Percentiles rank a stretch among this genome's conserved stretches.
phyloP scores from a whole-genome alignment of 1,140 invertebrate species.

The Whitmania pigra region DNA sequence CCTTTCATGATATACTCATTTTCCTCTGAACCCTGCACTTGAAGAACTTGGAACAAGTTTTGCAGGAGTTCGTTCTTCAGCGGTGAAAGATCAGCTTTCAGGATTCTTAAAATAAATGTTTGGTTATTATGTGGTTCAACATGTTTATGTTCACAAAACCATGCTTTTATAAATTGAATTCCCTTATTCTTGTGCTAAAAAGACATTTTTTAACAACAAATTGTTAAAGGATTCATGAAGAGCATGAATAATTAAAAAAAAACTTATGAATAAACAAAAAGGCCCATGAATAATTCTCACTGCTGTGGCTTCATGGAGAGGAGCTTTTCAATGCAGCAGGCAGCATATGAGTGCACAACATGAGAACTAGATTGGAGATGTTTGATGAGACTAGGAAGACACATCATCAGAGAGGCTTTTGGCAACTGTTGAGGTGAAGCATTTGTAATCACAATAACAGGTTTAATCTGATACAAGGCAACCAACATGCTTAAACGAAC shows the following conservation, averaged over 20 bases:
- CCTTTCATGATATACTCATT: constrained; percentile 95
- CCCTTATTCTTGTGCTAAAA: too few relatives aligned
- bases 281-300: too few relatives aligned
- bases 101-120: constrained; percentile 44
- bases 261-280: too few relatives aligned
- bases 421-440: constrained; percentile 49
- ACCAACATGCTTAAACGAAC: too few relatives aligned
- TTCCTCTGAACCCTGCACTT: constrained; percentile 62
- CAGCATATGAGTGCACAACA: constrained; percentile 88
- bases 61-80: constrained; percentile 53
- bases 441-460: too few relatives aligned
- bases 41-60: constrained; percentile 62
- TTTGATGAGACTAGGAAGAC: constrained; percentile 63
- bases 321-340: constrained; percentile 76
- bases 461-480: too few relatives aligned
- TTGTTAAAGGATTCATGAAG: too few relatives aligned
- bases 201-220: too few relatives aligned
- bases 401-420: constrained; percentile 54
- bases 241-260: too few relatives aligned
- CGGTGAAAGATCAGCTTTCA: constrained; percentile 39
- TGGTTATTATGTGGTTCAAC: too few relatives aligned
- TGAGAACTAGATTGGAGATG: constrained; percentile 56
- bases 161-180: too few relatives aligned
- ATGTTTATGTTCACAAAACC: too few relatives aligned
- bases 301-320: constrained; percentile 39